Evolutionary conservation across 2,888 invertebrate species (phyloP), one percentile per base, ranked within the genome.

Genomic region (Spicauda simplicius): DNA sequence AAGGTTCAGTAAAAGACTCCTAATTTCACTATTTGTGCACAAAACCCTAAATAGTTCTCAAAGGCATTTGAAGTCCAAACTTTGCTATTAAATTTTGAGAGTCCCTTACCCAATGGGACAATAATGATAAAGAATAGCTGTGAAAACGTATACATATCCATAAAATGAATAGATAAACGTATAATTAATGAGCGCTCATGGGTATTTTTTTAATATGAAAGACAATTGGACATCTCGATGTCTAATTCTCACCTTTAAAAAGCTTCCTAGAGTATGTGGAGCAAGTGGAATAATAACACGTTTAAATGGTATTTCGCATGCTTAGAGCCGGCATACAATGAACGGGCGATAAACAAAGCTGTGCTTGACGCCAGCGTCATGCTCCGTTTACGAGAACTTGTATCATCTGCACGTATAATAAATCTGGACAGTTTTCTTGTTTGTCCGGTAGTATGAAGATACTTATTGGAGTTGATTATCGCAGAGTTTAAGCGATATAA

Each of bases 281-380:
- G 69, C 73, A 70, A 68, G 73, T 69, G 66, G 70, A 69, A 72
- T 73, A 71, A 72, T 74, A 75, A 73, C 64, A 71, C 70, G 65
- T 67, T 74, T 69, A 72, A 74, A 76, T 76, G 67, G 68, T 72
- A 73, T 73, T 76, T 77, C 74, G 76, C 78, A 76, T 71, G 73
- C 72, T 64, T 69, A 71, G 33, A 60, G 33, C 57, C 64, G 62
- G 67, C 65, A 52, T 57, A 77, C 76, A 76, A 76, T 73, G 72
- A 74, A 33, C 64, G 53, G 69, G 72, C 63, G 64, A 73, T 73
- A 74, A 75, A 75, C 72, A 73, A 74, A 72, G 64, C 73, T 68
- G 72, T 68, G 71, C 75, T 74, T 25, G 25, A 25, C 69, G 73
- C 69, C 68, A 53, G 48, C 57, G 65, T 59, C 59, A 59, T 48